phyloP scores from a whole-genome alignment of 2,888 invertebrate genomes.

The Ophion ellenae region DNA sequence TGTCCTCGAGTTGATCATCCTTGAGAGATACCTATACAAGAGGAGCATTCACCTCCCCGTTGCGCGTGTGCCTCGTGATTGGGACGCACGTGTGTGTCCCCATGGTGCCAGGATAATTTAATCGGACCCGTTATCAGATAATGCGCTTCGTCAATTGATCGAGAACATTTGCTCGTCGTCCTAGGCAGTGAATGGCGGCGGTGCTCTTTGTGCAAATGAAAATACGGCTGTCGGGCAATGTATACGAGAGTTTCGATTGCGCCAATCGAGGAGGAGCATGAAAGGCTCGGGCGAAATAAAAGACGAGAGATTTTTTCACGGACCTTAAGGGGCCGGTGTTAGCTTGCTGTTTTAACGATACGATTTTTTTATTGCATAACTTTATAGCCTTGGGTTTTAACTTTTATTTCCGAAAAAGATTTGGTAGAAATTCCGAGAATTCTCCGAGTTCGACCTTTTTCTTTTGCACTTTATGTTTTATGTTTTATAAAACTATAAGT shows the following conservation, averaged over 20 bases:
- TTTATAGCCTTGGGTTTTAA: no score
- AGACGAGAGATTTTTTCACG: not conserved
- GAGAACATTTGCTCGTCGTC: constrained; percentile 20
- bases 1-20: not conserved
- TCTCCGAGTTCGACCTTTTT: no score
- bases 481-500: no score
- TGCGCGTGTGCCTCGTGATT: not conserved
- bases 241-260: not conserved
- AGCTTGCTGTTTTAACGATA: no score
- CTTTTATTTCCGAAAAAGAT: no score
- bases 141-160: constrained; percentile 50
- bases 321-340: not conserved
- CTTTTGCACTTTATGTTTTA: no score
- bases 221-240: not conserved
- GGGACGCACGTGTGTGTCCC: not conserved
- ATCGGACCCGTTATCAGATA: constrained; percentile 38
- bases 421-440: no score
- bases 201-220: constrained; percentile 26
- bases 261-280: not conserved
- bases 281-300: not conserved
- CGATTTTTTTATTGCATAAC: no score
- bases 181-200: not conserved
- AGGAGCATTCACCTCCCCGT: constrained; percentile 31
- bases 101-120: constrained; percentile 29
- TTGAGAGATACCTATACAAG: not conserved